Base-by-base conservation (phyloP, 2,113 vertebrate species). In the Paedocypris sp. region DNA sequence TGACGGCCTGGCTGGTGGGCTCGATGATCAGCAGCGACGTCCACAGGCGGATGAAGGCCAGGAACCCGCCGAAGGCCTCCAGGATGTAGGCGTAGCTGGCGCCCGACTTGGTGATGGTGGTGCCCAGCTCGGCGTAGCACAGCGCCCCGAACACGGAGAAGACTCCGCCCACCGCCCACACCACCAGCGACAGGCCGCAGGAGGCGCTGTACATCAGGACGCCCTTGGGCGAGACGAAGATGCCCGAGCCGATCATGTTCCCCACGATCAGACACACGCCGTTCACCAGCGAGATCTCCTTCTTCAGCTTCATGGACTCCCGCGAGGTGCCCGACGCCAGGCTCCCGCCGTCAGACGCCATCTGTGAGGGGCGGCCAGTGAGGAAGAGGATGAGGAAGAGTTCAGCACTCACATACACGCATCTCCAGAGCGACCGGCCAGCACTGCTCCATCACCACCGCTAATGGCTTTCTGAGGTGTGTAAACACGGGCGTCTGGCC, bases 181-280 rank as follows among this genome's bases (percentile, higher is more conserved):
- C 77, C 45, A 91, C 79, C 65, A 94, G 74, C 0, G 92, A 93
- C 35, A 94, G 82, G 22, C 91, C 91, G 2, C 88, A 94, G 33
- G 92, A 94, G 51, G 79, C 81, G 19, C 90, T 92, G 80, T 93
- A 89, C 51, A 89, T 88, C 71, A 94, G 79, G 7, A 94, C 91
- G 0, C 92, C 92, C 48, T 92, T 93, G 3, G 92, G 91, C 0
- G 92, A 92, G n/a, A 94, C 89, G 6, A 94, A 94, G 79, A 94
- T 94, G 18, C 92, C 92, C 0, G 92, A 94, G 59, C 92, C 92
- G 1, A 94, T 94, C 92, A 94, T 94, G 83, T 94, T 94, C 35
- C 92, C 92, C 82, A 94, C 92, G 2, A 94, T 94, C 18, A 94
- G 85, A 67, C 86, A 90, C 42, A 94, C 83, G 0, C 92, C 92